These are phyloP conservation scores for Tricholaema leucomelas DNA, from an alignment of 2,113 vertebrate species.

Conservation along the genomic window DNA sequence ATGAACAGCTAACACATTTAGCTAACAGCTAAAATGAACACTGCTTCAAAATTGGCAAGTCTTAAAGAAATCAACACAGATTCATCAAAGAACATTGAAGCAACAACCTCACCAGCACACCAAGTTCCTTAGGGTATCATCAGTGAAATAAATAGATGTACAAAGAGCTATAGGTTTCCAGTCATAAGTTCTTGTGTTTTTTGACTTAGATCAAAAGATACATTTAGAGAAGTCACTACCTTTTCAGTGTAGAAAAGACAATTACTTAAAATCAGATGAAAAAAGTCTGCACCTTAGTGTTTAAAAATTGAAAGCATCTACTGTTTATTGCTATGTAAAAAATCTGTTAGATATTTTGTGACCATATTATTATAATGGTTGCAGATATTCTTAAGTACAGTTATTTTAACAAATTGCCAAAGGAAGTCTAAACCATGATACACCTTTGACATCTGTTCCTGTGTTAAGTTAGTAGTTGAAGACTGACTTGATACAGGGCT, in stretches of 20 bases:
- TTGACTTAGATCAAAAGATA: neutral
- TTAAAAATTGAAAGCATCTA: neutral
- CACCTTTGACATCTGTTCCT: neutral
- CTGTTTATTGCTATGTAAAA: neutral
- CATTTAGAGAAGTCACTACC: neutral
- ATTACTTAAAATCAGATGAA: neutral
- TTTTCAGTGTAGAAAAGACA: neutral
- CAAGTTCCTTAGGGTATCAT: neutral
- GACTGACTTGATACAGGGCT: neutral
- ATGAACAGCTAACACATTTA: neutral
- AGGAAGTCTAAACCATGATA: neutral
- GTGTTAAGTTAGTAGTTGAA: neutral
- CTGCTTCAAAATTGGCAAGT: neutral
- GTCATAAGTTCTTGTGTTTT: neutral
- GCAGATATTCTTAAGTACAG: neutral
- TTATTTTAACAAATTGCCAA: neutral
- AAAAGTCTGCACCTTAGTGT: neutral
- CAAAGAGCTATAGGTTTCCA: neutral
- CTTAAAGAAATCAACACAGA: neutral
- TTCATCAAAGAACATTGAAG: neutral
- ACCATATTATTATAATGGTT: neutral
- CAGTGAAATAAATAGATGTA: neutral
- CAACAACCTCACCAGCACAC: neutral
- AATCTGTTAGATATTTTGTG: neutral
- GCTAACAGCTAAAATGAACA: neutral